Conservation (phyloP, 2,113 vertebrate species). For the Lophochroa leadbeateri region DNA sequence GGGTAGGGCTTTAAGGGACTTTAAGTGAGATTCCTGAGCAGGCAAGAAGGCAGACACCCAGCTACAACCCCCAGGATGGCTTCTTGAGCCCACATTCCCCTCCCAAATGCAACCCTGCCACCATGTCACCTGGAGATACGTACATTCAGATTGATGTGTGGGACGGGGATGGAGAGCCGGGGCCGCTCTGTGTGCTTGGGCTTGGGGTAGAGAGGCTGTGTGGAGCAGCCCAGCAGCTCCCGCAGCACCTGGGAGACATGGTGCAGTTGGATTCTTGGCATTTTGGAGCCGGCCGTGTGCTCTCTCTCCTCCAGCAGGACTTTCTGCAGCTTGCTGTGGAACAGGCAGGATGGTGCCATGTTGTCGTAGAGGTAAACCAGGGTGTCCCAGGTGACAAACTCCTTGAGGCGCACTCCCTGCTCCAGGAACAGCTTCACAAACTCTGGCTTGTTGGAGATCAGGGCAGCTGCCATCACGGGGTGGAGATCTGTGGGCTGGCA, state of each 20-base stretch:
- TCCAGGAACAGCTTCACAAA: conserved; percentile 94
- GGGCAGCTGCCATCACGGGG: conserved; percentile 85
- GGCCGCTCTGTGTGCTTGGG: conserved; percentile 44
- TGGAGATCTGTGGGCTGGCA: conserved; percentile 88
- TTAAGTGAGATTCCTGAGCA: background rate
- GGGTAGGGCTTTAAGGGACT: background rate
- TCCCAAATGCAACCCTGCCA: background rate
- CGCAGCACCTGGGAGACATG: conserved; percentile 86
- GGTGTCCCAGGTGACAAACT: conserved; percentile 82
- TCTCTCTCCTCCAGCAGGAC: conserved; percentile 69
- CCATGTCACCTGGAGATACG: fast-evolving
- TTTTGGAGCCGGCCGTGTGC: background rate
- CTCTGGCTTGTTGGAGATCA: conserved; percentile 88
- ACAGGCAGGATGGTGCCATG: conserved; percentile 81
- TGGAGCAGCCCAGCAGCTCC: conserved; percentile 87
- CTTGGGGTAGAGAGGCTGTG: conserved; percentile 80
- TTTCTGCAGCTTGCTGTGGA: conserved; percentile 84
- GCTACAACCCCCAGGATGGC: background rate
- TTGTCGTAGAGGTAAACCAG: conserved; percentile 84
- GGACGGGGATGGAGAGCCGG: conserved; percentile 53
- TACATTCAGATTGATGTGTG: conserved; percentile 73
- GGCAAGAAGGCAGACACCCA: background rate
- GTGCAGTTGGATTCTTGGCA: conserved; percentile 70
- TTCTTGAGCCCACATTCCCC: background rate
- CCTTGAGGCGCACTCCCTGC: conserved; percentile 84